Base-by-base conservation (phyloP, 1,140 invertebrate genomes). In the Oedothorax gibbosus region DNA sequence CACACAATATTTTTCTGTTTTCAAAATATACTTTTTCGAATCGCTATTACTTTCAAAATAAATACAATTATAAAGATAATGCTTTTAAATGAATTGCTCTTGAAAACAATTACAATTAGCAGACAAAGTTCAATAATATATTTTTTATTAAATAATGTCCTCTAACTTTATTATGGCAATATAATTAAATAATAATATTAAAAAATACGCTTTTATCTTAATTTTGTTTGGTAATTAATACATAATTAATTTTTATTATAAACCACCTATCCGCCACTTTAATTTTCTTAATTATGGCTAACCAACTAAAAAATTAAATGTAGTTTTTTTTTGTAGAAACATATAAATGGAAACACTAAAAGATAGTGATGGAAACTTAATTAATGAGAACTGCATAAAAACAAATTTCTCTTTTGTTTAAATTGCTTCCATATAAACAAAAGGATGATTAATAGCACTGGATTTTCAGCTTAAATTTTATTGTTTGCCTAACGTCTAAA, bases 321-420 rank as follows among this genome's bases (percentile, higher is more conserved):
- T 35, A 10, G 0, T 54, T 11, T 79, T 79, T 79, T 78, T 64
- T 50, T 15, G 11, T 20, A 11, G 50, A 54, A 20, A 12, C 77
- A n/a, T 11, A 79, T 51, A 68, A 64, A 54, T 68, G 49, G 54
- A 62, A 79, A 15, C 53, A 79, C 50, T 79, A 53, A 35, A 79
- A 79, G 77, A 79, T 79, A 79, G 68, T 79, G 77, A 79, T 79
- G 64, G 64, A 50, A 79, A 68, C 64, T 79, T 79, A 79, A 79
- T 79, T 79, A 79, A 79, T 79, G 53, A 68, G 64, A 68, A 56
- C 56, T n/a, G 14, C 65, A 68, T 79, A 79, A 79, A 79, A 79
- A 56, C 51, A 9, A 62, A 20, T 51, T 7, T 6, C 1, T 75
- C 68, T 79, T 79, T 79, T 79, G 60, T 51, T 53, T 77, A 65